phyloP scores from a whole-genome alignment of 2,888 invertebrate species.

The Alentia gelatinosa region DNA sequence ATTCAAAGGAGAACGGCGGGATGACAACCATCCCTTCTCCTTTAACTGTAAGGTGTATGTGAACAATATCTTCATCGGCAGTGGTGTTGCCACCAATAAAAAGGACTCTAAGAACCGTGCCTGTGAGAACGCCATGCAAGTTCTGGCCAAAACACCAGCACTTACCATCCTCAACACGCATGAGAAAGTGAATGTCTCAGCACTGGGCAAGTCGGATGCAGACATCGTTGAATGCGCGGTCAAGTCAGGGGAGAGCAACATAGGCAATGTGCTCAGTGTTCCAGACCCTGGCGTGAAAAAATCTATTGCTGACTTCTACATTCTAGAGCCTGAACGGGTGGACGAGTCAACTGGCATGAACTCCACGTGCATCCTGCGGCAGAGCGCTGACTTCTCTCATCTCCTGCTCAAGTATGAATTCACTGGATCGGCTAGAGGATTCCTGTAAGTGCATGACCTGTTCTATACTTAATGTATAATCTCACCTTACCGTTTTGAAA shows the following conservation, averaged over 20 bases:
- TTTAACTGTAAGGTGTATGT: slow-evolving; percentile 19
- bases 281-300: background rate
- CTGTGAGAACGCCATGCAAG: background rate
- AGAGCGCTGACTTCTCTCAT: slow-evolving; percentile 46
- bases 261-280: background rate
- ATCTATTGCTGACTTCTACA: slow-evolving; percentile 4
- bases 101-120: slow-evolving; percentile 20
- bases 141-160: background rate
- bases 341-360: slow-evolving; percentile 37
- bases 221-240: slow-evolving; percentile 31
- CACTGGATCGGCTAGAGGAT: background rate
- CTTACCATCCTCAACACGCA: background rate
- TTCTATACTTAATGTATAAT: background rate
- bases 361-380: slow-evolving; percentile 35
- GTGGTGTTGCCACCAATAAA: slow-evolving; percentile 1
- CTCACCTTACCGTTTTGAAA: background rate
- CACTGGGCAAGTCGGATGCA: slow-evolving; percentile 18
- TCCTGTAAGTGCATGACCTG: slow-evolving; percentile 8
- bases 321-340: slow-evolving; percentile 31
- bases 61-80: background rate
- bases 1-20: slow-evolving; percentile 2
- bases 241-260: slow-evolving; percentile 14
- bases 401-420: slow-evolving; percentile 38
- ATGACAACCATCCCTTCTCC: background rate
- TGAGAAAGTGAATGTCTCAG: background rate